Evolutionary conservation across 2,888 invertebrate species (phyloP).

Genomic region (Eilema griseolum): DNA sequence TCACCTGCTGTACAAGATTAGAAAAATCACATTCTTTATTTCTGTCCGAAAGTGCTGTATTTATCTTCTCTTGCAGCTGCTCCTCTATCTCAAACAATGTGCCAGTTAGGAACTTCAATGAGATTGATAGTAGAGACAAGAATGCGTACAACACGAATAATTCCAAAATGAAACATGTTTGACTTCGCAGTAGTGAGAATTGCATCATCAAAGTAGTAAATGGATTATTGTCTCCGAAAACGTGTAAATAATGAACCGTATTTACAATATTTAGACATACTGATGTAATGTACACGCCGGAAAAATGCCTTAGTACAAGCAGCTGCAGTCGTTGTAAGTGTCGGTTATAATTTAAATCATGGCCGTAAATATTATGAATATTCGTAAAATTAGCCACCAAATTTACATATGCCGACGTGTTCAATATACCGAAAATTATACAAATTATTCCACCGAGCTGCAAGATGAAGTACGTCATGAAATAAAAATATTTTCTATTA

Average conservation of each 20-base stretch:
- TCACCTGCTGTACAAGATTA: neutral
- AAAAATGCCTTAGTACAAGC: neutral
- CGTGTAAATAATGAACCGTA: neutral
- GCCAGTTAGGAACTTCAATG: neutral
- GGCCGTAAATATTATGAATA: neutral
- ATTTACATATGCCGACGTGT: neutral
- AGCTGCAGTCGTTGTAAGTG: neutral
- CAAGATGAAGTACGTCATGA: neutral
- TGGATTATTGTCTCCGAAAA: neutral
- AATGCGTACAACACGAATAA: constrained; percentile 4
- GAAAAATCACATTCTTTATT: neutral
- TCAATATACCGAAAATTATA: neutral
- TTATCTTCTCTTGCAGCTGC: neutral
- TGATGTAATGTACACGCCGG: neutral
- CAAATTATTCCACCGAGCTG: neutral
- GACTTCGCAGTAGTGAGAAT: neutral
- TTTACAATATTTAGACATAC: neutral
- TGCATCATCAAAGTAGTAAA: neutral
- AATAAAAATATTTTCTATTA: neutral
- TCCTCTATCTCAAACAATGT: constrained; percentile 1
- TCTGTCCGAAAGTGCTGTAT: neutral
- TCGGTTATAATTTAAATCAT: neutral
- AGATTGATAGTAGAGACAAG: neutral
- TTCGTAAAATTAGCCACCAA: neutral
- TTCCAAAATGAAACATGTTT: neutral